A percentile compares a stretch with the other conserved stretches of the same genome.
Evolutionary conservation across 2,797 vertebrate species (phyloP).

Genomic region (Xerus rutilus): DNA sequence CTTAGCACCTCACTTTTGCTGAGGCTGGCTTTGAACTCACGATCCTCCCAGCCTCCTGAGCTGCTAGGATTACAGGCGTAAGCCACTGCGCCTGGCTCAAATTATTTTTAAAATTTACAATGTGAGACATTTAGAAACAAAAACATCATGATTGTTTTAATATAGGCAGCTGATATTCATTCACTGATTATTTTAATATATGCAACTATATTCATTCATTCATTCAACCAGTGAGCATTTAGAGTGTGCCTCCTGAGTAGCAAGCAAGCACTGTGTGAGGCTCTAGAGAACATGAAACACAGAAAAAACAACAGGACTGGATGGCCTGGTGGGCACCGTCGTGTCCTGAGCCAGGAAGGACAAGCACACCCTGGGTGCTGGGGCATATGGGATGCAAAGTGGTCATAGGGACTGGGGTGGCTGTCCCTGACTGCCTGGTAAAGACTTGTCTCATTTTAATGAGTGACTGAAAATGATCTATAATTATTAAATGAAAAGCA

Average conservation of each 20-base stretch:
- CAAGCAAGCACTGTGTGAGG: accelerated
- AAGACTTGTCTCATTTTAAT: not conserved
- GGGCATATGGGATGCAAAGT: not conserved
- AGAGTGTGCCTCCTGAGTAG: not conserved
- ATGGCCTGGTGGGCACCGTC: not conserved
- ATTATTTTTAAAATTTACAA: conserved; percentile 17
- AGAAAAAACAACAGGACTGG: not conserved
- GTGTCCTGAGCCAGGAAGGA: not conserved
- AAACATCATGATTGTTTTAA: conserved; percentile 8
- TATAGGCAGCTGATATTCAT: not conserved
- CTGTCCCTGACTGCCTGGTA: not conserved
- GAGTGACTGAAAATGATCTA: conserved; percentile 18
- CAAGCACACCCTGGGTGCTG: not conserved
- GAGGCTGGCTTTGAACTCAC: no score
- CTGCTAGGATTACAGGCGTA: no score
- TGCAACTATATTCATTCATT: not conserved
- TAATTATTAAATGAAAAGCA: conserved; percentile 47
- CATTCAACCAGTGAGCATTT: not conserved
- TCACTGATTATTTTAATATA: not conserved
- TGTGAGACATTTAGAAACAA: conserved; percentile 16
- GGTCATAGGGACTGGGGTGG: not conserved
- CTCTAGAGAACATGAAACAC: not conserved
- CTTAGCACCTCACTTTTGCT: no score
- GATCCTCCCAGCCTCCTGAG: no score
- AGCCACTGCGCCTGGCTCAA: not conserved